Conservation (phyloP, 2,888 invertebrate species). For the Eubasilissa splendida region DNA sequence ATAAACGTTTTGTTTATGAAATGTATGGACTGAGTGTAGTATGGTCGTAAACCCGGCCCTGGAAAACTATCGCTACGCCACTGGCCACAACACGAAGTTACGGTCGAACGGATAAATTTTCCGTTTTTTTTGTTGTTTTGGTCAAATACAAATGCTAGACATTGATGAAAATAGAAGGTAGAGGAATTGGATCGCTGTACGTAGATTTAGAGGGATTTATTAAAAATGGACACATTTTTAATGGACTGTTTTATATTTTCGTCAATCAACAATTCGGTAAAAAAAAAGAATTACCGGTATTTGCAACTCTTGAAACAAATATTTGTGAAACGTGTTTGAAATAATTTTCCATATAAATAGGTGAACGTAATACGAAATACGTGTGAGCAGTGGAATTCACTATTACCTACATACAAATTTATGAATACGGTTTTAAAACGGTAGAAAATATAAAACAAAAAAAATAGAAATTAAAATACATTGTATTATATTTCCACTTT, state of each 20-base stretch:
- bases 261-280: slow-evolving; percentile 8
- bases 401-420: no score
- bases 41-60: no score
- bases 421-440: no score
- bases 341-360: no score
- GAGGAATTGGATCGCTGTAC: background rate
- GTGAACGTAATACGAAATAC: no score
- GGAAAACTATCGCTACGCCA: no score
- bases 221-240: background rate
- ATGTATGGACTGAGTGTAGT: no score
- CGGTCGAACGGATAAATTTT: slow-evolving; percentile 3
- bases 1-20: no score
- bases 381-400: no score
- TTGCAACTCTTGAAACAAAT: background rate
- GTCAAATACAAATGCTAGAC: background rate
- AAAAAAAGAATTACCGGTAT: slow-evolving; percentile 3
- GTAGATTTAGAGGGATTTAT: slow-evolving; percentile 9
- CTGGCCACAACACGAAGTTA: background rate
- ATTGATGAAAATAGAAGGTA: slow-evolving; percentile 12
- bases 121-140: background rate
- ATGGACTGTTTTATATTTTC: slow-evolving; percentile 2
- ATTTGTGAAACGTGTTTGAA: background rate
- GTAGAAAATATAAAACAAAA: no score
- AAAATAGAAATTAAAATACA: no score
- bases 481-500: no score